phyloP scores from a whole-genome alignment of 92 coral and sea anemone species.

The Galaxea fascicularis region DNA sequence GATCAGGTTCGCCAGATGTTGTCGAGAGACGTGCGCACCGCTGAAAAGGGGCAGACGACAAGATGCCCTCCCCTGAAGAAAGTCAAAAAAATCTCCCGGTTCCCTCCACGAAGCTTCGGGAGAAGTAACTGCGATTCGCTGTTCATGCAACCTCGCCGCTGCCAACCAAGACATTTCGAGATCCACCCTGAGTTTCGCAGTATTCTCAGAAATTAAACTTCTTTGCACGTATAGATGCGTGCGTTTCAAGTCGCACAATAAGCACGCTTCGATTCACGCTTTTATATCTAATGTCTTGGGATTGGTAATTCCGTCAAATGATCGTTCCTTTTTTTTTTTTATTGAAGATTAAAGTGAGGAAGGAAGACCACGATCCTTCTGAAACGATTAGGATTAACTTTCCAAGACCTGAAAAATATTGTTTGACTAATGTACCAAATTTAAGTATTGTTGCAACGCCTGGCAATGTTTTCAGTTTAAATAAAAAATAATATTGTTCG shows the following conservation, averaged over 20 bases:
- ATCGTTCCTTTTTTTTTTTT: too few relatives aligned
- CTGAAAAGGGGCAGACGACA: slow-evolving; percentile 14
- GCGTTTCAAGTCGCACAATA: neutral
- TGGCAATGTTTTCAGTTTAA: too few relatives aligned
- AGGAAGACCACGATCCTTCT: too few relatives aligned
- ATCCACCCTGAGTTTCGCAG: slow-evolving; percentile 90
- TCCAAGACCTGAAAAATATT: too few relatives aligned
- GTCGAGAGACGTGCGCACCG: slow-evolving; percentile 17
- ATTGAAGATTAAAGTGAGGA: too few relatives aligned
- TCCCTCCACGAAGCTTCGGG: slow-evolving; percentile 33
- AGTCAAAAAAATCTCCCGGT: neutral
- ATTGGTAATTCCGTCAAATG: too few relatives aligned
- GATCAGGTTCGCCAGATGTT: slow-evolving; percentile 57
- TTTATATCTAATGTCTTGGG: too few relatives aligned
- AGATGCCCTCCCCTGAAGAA: neutral
- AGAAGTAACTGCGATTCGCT: slow-evolving; percentile 78
- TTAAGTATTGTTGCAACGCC: too few relatives aligned
- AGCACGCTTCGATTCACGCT: neutral
- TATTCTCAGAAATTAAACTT: neutral
- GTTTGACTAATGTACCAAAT: too few relatives aligned
- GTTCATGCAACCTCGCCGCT: slow-evolving; percentile 94
- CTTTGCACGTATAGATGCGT: neutral
- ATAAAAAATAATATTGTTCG: too few relatives aligned
- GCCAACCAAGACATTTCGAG: slow-evolving; percentile 79
- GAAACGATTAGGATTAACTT: too few relatives aligned